phyloP scores from a whole-genome alignment of 2,113 vertebrate species.

The Glareola pratincola region DNA sequence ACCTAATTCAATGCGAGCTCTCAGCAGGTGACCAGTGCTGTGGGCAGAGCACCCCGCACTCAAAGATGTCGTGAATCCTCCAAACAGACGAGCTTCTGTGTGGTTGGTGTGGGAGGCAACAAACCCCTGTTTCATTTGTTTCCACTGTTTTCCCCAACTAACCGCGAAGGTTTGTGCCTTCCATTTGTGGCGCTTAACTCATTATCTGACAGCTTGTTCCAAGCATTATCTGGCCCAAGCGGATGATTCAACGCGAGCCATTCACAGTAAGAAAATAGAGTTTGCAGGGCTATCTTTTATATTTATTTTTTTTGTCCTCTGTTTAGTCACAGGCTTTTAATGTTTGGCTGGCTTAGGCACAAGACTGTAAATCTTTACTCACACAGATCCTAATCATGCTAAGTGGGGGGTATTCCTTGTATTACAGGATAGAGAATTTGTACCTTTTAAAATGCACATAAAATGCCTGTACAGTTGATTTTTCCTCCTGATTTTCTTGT shows the following conservation, averaged over 20 bases:
- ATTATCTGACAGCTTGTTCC: not conserved
- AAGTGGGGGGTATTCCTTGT: not conserved
- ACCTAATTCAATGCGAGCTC: slow-evolving; percentile 38
- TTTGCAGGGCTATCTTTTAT: not conserved
- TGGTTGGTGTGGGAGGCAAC: not conserved
- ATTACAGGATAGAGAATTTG: not conserved
- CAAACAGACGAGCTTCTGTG: slow-evolving; percentile 22
- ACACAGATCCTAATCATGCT: not conserved
- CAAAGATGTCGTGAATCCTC: not conserved
- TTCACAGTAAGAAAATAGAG: slow-evolving; percentile 4
- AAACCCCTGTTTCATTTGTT: not conserved
- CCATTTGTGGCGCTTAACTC: not conserved
- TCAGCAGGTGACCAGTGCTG: slow-evolving; percentile 35
- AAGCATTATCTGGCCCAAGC: not conserved
- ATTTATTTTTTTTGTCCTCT: not conserved
- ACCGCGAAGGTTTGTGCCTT: not conserved
- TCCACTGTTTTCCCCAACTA: not conserved
- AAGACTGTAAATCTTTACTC: not conserved
- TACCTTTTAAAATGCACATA: not conserved
- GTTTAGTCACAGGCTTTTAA: not conserved
- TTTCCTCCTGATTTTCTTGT: not conserved
- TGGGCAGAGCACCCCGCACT: slow-evolving; percentile 5
- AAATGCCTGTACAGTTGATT: not conserved
- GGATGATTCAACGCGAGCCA: not conserved
- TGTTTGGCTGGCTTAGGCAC: not conserved